Evolutionary conservation across 2,797 vertebrate genomes (phyloP), one percentile per base, ranked within the genome.

Genomic region (Tauraco hartlaubi): DNA sequence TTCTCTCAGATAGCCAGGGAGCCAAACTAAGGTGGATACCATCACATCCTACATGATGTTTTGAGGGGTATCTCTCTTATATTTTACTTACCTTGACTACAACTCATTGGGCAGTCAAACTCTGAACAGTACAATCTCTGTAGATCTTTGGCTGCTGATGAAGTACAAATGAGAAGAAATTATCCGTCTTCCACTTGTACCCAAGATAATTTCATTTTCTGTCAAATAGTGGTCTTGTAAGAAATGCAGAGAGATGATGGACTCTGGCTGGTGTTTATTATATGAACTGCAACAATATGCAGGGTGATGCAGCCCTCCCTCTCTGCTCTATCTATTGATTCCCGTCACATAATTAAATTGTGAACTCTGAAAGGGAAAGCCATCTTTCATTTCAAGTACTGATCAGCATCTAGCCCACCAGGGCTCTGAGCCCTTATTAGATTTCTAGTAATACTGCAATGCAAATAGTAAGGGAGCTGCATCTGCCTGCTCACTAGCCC

Each of bases 271-370:
- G 59, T 84, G 83, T 92, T 90, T 93, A 87, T 81, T 79, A 55
- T 51, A 64, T 48, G 88, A 82, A 94, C 61, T 82, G 62, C 78
- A 92, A 35, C 35, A 35, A 35, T 35, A 35, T 35, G 35, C 35
- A 35, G 35, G 35, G 1, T 11, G 33, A 74, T 80, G 61, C 64
- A 89, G 35, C 78, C 52, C 71, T 88, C 80, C 59, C 33, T 67
- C 72, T 82, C 77, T 84, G 56, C 77, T 90, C 79, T 90, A 18
- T 82, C 62, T 92, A 58, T 95, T 48, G 77, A 93, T 91, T 88
- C 52, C 71, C 88, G 82, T 94, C 82, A 71, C 88, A 73, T 94
- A 96, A 92, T 96, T 96, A 92, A 94, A 95, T 94, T 92, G 85
- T 92, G 80, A 93, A 74, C 76, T 92, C 77, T 94, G 77, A 94